A percentile compares a stretch with the other conserved stretches of the same genome.
Conservation (phyloP, 2,113 vertebrate genomes). For the Hippocampus abdominalis region DNA sequence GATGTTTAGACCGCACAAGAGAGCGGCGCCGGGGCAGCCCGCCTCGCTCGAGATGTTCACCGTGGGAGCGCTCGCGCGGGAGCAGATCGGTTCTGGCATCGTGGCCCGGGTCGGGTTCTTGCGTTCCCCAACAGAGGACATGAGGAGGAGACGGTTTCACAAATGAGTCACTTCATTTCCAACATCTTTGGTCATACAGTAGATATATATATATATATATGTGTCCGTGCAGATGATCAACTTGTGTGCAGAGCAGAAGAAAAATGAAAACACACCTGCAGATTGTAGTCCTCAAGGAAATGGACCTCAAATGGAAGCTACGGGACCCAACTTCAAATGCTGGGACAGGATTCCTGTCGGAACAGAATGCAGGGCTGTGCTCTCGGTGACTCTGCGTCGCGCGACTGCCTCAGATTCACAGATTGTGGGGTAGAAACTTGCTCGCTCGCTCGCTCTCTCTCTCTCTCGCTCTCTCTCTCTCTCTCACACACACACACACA, state of each 20-base stretch:
- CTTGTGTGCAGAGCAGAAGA: not conserved
- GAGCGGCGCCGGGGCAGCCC: slow-evolving; percentile 45
- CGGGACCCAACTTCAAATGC: not conserved
- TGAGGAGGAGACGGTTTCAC: not conserved
- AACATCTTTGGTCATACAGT: no score
- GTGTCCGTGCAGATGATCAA: not conserved
- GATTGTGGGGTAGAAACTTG: slow-evolving; percentile 9
- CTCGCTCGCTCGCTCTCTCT: slow-evolving; percentile 18
- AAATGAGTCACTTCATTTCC: no score
- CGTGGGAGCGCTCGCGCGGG: slow-evolving; percentile 16
- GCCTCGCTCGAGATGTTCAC: not conserved
- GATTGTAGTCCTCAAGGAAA: slow-evolving; percentile 3
- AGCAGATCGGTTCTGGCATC: slow-evolving; percentile 61
- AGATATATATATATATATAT: no score
- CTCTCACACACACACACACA: not conserved
- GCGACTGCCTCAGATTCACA: slow-evolving; percentile 24
- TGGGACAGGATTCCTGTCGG: not conserved
- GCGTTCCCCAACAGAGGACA: not conserved
- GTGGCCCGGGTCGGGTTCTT: not conserved
- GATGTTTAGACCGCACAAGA: slow-evolving; percentile 54
- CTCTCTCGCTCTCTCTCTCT: slow-evolving; percentile 13
- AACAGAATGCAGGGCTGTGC: slow-evolving; percentile 17
- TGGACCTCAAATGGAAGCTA: not conserved
- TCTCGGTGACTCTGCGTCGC: slow-evolving; percentile 23
- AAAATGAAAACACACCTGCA: slow-evolving; percentile 27